These are phyloP conservation scores for Microhierax caerulescens DNA, from an alignment of 2,797 vertebrate genomes.

Conservation along the genomic window DNA sequence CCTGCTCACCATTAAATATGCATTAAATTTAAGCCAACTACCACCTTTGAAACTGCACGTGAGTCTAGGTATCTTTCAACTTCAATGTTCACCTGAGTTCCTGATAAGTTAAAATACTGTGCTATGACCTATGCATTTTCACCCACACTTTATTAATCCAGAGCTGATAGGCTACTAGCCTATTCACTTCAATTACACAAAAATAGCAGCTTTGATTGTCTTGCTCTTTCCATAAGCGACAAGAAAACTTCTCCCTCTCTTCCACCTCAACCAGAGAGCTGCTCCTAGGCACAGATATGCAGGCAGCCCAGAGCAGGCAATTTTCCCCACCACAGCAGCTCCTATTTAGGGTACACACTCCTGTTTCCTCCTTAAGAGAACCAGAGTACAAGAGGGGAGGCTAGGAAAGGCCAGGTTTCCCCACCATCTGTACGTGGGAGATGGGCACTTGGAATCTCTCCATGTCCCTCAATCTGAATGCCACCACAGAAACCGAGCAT, in stretches of 20 bases:
- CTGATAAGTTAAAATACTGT: background rate
- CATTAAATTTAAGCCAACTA: background rate
- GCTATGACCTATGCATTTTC: background rate
- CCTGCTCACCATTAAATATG: background rate
- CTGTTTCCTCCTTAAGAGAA: background rate
- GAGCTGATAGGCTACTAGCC: background rate
- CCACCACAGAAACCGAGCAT: background rate
- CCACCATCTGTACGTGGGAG: background rate
- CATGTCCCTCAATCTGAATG: background rate
- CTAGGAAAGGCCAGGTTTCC: background rate
- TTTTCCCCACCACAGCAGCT: background rate
- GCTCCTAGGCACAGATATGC: background rate
- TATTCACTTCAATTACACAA: background rate
- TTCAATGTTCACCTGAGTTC: background rate
- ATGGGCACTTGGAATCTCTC: background rate
- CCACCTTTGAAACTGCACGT: background rate
- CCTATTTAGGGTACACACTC: fast-evolving
- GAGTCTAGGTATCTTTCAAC: background rate
- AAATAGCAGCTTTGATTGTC: background rate
- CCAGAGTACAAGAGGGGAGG: fast-evolving
- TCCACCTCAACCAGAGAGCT: background rate
- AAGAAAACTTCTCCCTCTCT: background rate
- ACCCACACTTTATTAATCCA: background rate
- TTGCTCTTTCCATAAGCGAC: no score
- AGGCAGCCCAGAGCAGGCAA: background rate